A percentile compares a stretch with the other conserved stretches of the same genome.
Conservation (phyloP, 2,888 invertebrate genomes). For the Morpho helenor region DNA sequence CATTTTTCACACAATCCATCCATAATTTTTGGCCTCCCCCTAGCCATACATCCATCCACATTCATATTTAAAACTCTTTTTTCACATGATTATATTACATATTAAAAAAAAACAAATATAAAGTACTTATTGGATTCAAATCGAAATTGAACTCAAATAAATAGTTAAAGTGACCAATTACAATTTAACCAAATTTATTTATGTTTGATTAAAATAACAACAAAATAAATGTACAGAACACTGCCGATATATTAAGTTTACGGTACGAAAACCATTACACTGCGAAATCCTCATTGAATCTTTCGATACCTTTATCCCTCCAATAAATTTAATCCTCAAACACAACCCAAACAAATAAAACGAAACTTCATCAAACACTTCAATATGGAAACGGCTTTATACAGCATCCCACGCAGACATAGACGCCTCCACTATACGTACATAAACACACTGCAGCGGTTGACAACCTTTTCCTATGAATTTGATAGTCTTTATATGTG, state of each 20-base stretch:
- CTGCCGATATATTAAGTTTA: background rate
- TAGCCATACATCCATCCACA: too few relatives aligned
- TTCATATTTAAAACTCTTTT: too few relatives aligned
- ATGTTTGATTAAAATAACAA: conserved; percentile 1
- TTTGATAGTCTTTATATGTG: conserved; percentile 42
- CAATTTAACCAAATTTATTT: conserved; percentile 8
- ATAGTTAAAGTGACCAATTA: background rate
- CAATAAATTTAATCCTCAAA: conserved; percentile 24
- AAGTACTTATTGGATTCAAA: too few relatives aligned
- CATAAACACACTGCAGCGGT: conserved; percentile 30
- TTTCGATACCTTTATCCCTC: conserved; percentile 13
- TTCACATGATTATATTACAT: too few relatives aligned
- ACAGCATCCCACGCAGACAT: conserved; percentile 62
- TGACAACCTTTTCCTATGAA: conserved; percentile 39
- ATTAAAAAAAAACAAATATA: too few relatives aligned
- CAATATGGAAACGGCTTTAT: conserved; percentile 49
- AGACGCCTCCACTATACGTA: conserved; percentile 30
- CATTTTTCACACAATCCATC: too few relatives aligned
- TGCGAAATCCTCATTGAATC: conserved; percentile 8
- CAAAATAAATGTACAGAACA: too few relatives aligned
- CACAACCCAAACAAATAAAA: conserved; percentile 29
- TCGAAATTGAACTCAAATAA: too few relatives aligned
- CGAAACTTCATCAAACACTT: conserved; percentile 36
- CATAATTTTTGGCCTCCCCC: too few relatives aligned
- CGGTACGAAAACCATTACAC: background rate